Percentiles rank a stretch among this genome's conserved stretches.
These are phyloP conservation scores for Erebia epiphron DNA, from an alignment of 2,888 invertebrate genomes.

Conservation along the genomic window DNA sequence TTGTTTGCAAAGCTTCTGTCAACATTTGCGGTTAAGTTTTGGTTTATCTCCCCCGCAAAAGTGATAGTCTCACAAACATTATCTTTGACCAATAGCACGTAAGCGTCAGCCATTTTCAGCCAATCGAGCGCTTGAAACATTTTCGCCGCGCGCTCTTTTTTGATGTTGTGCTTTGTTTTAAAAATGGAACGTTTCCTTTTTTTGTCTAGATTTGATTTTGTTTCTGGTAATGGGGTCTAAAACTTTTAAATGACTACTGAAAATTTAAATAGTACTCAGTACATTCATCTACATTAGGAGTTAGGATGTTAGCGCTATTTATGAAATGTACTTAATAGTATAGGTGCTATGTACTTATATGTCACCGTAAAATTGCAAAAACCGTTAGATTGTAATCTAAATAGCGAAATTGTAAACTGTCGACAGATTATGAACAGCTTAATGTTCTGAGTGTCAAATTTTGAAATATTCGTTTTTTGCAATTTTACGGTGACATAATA, in stretches of 20 bases:
- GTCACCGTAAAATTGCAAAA: no score
- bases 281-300: not conserved
- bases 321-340: no score
- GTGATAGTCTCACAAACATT: slow-evolving; percentile 75
- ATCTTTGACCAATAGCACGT: slow-evolving; percentile 80
- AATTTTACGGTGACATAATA: no score
- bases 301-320: not conserved
- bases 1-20: slow-evolving; percentile 57
- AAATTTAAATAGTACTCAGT: not conserved
- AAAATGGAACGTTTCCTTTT: slow-evolving; percentile 33
- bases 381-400: no score
- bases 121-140: slow-evolving; percentile 64
- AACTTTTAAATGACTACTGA: not conserved
- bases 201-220: not conserved
- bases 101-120: slow-evolving; percentile 66
- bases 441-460: no score
- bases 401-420: no score
- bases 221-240: not conserved
- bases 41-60: slow-evolving; percentile 77
- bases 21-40: slow-evolving; percentile 75
- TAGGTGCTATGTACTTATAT: no score
- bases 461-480: no score
- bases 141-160: slow-evolving; percentile 62
- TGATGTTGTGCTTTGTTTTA: slow-evolving; percentile 46
- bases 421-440: no score